phyloP scores from a whole-genome alignment of 1,140 invertebrate genomes.

The Hyphantria cunea region DNA sequence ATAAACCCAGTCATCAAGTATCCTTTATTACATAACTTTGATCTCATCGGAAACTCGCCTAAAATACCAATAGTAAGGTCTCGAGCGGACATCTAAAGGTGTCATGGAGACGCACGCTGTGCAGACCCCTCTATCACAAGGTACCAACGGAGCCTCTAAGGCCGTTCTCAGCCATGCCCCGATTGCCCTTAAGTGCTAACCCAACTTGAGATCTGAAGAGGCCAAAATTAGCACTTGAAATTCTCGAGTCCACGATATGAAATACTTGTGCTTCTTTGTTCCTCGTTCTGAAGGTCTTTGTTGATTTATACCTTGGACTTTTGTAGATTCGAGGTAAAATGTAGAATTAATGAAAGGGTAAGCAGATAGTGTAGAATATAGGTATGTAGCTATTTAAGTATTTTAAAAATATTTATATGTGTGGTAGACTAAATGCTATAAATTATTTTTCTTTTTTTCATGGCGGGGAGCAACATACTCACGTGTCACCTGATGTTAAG shows the following conservation, averaged over 20 bases:
- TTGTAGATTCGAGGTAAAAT: too few species aligned
- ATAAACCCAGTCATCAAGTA: not conserved
- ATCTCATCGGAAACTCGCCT: not conserved
- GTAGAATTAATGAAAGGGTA: too few species aligned
- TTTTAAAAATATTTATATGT: too few species aligned
- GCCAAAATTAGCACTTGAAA: constrained; percentile 53
- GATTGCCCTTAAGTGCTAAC: constrained; percentile 54
- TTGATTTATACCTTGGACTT: too few species aligned
- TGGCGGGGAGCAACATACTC: too few species aligned
- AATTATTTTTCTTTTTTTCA: too few species aligned
- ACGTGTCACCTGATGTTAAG: too few species aligned
- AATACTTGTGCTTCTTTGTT: constrained; percentile 27
- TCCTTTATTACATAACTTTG: not conserved
- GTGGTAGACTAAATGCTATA: too few species aligned
- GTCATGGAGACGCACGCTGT: constrained; percentile 59
- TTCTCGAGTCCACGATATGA: constrained; percentile 34
- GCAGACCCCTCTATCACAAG: constrained; percentile 28
- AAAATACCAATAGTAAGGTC: constrained; percentile 30
- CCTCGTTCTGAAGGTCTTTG: not conserved
- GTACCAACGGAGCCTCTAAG: constrained; percentile 43
- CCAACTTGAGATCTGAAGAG: constrained; percentile 39
- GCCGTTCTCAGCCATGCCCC: constrained; percentile 31
- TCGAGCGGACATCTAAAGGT: constrained; percentile 43
- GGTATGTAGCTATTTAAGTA: too few species aligned
- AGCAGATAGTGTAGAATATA: too few species aligned